Evolutionary conservation across 53 echinoderm and acorn worm genomes (phyloP), one percentile per base, ranked within the genome.

Genomic region (Stichopus horrens): DNA sequence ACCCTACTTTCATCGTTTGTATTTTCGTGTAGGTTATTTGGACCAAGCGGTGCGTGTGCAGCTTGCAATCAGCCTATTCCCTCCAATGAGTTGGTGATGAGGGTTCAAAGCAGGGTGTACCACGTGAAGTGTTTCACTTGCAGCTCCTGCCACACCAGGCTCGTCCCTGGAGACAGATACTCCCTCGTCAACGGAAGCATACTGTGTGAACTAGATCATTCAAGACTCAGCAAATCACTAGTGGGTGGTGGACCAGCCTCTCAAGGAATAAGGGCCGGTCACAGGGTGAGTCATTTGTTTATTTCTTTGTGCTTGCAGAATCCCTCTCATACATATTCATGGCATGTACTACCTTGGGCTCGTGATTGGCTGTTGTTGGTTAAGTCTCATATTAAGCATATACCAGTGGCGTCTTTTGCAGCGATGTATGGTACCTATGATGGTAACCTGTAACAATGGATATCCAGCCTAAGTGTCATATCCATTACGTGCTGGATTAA

Each of bases 71-170:
- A 98, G 63, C 94, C 91, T 77, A 98, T 98, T 77, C 98, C 98
- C 21, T 95, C 98, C 76, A 98, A 75, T 76, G 98, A 98, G 74
- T 92, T 98, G 23, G 98, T 98, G 76, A 98, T 98, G 98, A 91
- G 98, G 53, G 90, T 94, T 4, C 98, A 98, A 86, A 94, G 92
- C 89, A 94, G 95, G 60, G 98, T 95, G 8, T 98, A 98, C 82
- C 98, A 98, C 88, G 90, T 98, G 77, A 98, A 98, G 86, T 98
- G 98, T 88, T 98, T 98, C 91, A 92, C 92, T 54, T 98, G 98
- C 79, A 95, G 98, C 86, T 93, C 98, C 20, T 98, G 98, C 76
- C 98, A 98, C 88, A 94, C 92, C 76, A 92, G 94, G 55, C 92
- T 98, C 65, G 94, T 94, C 51, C 95, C 98, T 66, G 98, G 98